These are phyloP conservation scores for Prinia subflava DNA, from an alignment of 2,113 vertebrate species.

Conservation along the genomic window DNA sequence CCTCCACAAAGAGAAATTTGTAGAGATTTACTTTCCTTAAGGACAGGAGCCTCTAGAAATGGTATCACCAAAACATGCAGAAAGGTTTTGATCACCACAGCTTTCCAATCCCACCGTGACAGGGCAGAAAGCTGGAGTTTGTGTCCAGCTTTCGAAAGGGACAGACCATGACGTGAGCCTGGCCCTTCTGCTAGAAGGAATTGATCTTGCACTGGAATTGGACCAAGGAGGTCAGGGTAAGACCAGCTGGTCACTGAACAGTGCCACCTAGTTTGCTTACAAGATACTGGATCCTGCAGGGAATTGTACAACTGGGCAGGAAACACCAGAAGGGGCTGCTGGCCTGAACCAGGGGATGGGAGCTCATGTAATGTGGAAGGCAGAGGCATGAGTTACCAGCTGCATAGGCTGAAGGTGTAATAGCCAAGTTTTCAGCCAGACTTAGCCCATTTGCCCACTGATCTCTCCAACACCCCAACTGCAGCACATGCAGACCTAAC, in stretches of 20 bases:
- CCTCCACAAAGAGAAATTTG: neutral
- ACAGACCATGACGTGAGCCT: neutral
- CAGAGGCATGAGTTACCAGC: neutral
- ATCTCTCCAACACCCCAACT: neutral
- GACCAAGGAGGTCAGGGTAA: constrained; percentile 32
- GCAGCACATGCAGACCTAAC: neutral
- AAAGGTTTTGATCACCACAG: neutral
- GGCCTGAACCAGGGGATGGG: rapidly evolving
- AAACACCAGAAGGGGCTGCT: neutral
- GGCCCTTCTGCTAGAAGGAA: constrained; percentile 65
- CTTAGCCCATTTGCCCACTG: too few species aligned
- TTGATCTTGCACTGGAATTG: constrained; percentile 53
- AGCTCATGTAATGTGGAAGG: rapidly evolving
- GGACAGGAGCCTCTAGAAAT: neutral
- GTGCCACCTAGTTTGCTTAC: constrained; percentile 10
- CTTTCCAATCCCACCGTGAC: neutral
- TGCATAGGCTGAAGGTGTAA: too few species aligned
- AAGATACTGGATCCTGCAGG: neutral
- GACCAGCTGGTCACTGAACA: constrained; percentile 59
- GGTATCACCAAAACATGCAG: rapidly evolving
- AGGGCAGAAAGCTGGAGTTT: neutral
- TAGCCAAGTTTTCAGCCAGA: neutral
- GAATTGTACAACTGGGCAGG: neutral
- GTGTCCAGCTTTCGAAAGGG: constrained; percentile 56
- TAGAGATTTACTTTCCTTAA: neutral